phyloP scores from a whole-genome alignment of 2,888 invertebrate genomes.

The Geophilus truncorum region DNA sequence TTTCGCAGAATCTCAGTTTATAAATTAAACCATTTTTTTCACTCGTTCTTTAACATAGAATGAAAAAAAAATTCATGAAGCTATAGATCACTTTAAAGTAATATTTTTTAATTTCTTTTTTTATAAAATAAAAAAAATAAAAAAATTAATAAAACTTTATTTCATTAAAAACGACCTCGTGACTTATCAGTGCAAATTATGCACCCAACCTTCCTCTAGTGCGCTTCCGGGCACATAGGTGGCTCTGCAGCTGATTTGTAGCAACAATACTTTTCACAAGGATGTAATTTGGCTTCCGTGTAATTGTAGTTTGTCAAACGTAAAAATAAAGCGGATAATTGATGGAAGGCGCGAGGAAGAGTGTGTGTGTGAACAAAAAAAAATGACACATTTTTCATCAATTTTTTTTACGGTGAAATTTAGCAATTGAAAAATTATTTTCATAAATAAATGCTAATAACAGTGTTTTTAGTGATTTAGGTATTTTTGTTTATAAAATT shows the following conservation, averaged over 20 bases:
- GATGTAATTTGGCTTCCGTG: conserved; percentile 4
- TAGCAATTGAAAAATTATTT: not conserved
- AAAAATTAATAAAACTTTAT: too few relatives aligned
- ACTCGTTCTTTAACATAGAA: too few relatives aligned
- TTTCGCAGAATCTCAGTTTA: too few relatives aligned
- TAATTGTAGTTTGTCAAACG: not conserved
- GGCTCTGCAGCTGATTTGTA: not conserved
- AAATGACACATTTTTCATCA: not conserved
- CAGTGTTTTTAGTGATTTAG: not conserved
- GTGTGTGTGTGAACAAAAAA: not conserved
- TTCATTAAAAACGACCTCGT: not conserved
- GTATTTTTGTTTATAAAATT: not conserved
- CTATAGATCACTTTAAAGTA: too few relatives aligned
- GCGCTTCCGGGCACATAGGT: not conserved
- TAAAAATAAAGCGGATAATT: not conserved
- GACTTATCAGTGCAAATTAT: not conserved
- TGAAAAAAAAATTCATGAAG: too few relatives aligned
- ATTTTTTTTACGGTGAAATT: too few relatives aligned
- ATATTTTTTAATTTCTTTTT: too few relatives aligned
- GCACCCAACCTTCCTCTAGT: not conserved
- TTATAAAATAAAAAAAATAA: too few relatives aligned
- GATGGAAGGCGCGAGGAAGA: not conserved
- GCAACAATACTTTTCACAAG: not conserved
- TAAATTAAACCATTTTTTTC: too few relatives aligned
- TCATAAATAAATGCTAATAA: not conserved